phyloP scores from a whole-genome alignment of 2,113 vertebrate species.

The Pachycephala philippinensis region DNA sequence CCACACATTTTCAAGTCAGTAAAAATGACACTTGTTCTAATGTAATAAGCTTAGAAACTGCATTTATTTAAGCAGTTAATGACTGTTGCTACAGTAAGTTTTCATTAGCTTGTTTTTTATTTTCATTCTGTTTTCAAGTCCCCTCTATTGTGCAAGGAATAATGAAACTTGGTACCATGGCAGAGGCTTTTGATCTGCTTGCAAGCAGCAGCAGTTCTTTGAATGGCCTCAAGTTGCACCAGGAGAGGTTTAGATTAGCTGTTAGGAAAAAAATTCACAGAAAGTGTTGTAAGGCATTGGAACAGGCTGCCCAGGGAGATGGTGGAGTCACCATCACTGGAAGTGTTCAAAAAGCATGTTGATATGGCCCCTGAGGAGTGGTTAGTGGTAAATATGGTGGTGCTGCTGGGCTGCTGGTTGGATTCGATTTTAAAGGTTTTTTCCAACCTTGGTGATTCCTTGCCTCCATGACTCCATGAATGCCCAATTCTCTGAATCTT shows the following conservation, averaged over 20 bases:
- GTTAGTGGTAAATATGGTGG: neutral
- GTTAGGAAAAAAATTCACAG: no score
- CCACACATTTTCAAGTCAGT: neutral
- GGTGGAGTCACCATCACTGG: neutral
- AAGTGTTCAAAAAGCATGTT: rapidly evolving
- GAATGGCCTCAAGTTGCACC: neutral
- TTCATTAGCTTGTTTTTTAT: conserved; percentile 38
- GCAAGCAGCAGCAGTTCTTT: neutral
- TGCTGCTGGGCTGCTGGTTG: neutral
- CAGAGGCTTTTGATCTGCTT: neutral
- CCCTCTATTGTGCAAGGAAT: neutral
- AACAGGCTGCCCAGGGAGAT: neutral
- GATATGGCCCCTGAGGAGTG: neutral
- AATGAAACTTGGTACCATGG: neutral
- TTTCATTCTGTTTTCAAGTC: neutral
- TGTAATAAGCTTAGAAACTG: conserved; percentile 23
- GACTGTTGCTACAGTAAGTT: conserved; percentile 9
- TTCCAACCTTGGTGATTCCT: neutral
- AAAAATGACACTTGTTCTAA: neutral
- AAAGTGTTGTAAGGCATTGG: neutral
- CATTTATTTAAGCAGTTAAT: conserved; percentile 35
- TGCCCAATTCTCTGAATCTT: neutral
- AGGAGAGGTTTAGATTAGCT: neutral
- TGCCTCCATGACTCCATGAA: no score
- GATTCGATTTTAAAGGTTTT: neutral